Evolutionary conservation across 2,888 invertebrate species (phyloP), one percentile per base, ranked within the genome.

Genomic region (Leptopilina myrica): DNA sequence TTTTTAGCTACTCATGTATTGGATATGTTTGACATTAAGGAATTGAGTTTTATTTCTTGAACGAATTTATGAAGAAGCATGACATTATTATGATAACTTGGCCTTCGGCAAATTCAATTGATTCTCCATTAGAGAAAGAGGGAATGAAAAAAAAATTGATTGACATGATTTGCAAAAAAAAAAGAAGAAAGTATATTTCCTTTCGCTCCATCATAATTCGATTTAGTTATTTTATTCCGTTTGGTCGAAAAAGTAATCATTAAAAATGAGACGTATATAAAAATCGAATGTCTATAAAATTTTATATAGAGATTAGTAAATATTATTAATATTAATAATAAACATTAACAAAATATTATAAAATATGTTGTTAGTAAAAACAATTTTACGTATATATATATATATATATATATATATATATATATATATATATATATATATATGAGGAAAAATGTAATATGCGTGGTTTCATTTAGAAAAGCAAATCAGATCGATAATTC

Each of bases 131-230:
- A 33, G 5, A 53, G 53, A 56, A 49, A 49, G 43, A 43, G 43
- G 43, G 43, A 8, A 49, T 4, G 4, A 49, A 73, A 73, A 73
- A 56, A 56, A 33, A 73, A 73, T 33, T 73, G 56, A 56, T 56
- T 73, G 73, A 73, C 56, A 73, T 53, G 73, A 33, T 73, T 56
- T 56, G 53, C 33, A 73, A 73, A 56, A 53, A 73, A 11, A 56
- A 8, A 43, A 73, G 40, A 53, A 73, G 14, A 33, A 56, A 8
- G 8, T 73, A 56, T 56, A 56, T 56, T 33, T 56, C 14, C 53
- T 73, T 26, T 49, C 56, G 33, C n/a, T 33, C 56, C 33, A 33
- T 73, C 56, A 56, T 56, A 73, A 73, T 73, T 73, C 73, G 56
- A 73, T 56, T 56, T 53, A 53, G 33, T 40, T 73, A 73, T 62